Evolutionary conservation across 2,797 vertebrate genomes (phyloP), one percentile per base, ranked within the genome.

Genomic region (Phrynocephalus forsythii): DNA sequence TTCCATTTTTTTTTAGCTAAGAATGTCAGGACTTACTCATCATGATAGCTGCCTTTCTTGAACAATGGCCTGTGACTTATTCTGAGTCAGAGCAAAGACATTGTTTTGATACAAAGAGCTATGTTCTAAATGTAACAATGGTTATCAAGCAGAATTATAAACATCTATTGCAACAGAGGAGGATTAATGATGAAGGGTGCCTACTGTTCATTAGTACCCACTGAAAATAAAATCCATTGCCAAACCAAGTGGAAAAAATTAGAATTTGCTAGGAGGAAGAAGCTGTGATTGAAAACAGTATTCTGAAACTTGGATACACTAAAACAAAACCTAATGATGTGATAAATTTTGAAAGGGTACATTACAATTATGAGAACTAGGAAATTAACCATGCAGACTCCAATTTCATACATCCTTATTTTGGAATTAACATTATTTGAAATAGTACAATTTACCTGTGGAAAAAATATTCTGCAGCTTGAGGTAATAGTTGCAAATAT

Each of bases 91-190:
- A 91, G 78, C 38, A 90, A 87, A 86, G 33, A 28, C 1, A 83
- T 89, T 92, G 75, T 91, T 93, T 86, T 85, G 84, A 91, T 92
- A 90, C 26, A 88, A 89, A 91, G 63, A 75, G 84, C 84, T 16
- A 86, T 24, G 15, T 87, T 91, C 82, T 91, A 69, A 89, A 93
- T 87, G 86, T 81, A 90, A 90, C 38, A 87, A 84, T 79, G 44
- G 79, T 60, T 90, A 78, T 52, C 76, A 20, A 33, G 75, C 85
- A 88, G 90, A 92, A 89, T 63, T 5, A 72, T 80, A 83, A 95
- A 89, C 28, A 50, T 68, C 76, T 85, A 88, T 92, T 93, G 56
- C 50, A 60, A 72, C 87, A 67, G 73, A 91, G 13, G 22, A 87
- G 48, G 28, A 86, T 90, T 89, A 89, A 85, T 76, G 87, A 90